These are phyloP conservation scores for Parasteatoda lunata DNA, from an alignment of 2,888 invertebrate genomes.

Conservation along the genomic window DNA sequence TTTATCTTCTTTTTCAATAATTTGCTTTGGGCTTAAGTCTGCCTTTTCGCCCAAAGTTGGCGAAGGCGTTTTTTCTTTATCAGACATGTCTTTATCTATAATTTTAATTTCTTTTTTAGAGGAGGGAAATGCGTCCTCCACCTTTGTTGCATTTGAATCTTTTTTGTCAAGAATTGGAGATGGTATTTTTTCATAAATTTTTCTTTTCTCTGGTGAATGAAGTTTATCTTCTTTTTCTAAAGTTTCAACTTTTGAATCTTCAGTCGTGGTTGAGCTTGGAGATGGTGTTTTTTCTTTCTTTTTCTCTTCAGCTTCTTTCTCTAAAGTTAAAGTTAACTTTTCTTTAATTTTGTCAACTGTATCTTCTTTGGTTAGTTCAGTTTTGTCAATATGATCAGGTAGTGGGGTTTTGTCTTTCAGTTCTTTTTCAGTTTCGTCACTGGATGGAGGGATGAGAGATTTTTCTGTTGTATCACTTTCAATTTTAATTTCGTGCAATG, in stretches of 20 bases:
- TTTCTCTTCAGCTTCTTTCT: slow-evolving; percentile 12
- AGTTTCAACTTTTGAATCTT: not conserved
- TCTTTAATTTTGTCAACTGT: not conserved
- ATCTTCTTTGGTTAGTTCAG: too few relatives aligned
- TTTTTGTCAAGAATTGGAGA: not conserved
- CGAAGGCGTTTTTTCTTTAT: not conserved
- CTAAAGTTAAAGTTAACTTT: not conserved
- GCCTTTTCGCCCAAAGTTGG: too few relatives aligned
- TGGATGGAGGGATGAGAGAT: too few relatives aligned
- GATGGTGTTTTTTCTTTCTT: not conserved
- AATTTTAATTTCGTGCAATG: too few relatives aligned
- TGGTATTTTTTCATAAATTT: not conserved
- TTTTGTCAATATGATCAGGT: too few relatives aligned
- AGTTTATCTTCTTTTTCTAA: not conserved
- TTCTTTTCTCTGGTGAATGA: not conserved
- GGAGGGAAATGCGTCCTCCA: not conserved
- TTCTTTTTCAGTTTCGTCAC: too few relatives aligned
- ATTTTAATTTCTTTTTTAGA: not conserved
- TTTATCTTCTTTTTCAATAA: too few relatives aligned
- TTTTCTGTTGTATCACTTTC: too few relatives aligned
- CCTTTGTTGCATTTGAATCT: not conserved
- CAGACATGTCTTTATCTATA: not conserved
- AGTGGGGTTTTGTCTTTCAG: too few relatives aligned
- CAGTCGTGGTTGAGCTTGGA: not conserved
- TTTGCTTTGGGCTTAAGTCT: too few relatives aligned